These are phyloP conservation scores for Tenualosa thibaudeaui DNA, from an alignment of 2,797 vertebrate genomes.

Conservation along the genomic window DNA sequence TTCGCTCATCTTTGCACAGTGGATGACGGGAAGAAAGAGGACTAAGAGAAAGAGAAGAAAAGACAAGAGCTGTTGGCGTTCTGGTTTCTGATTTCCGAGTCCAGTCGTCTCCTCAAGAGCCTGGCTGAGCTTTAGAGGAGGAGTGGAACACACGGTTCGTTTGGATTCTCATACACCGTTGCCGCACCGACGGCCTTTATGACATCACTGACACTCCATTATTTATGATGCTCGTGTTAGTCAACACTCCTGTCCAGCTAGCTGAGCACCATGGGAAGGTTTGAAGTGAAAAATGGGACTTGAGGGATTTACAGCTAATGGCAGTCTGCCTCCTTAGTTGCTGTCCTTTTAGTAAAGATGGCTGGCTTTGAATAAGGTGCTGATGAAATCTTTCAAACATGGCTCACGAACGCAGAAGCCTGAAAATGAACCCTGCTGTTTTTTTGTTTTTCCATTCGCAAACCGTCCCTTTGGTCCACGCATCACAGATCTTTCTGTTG, in stretches of 20 bases:
- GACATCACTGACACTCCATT: neutral
- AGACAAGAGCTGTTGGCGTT: neutral
- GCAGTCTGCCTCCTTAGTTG: neutral
- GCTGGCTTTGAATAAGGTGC: neutral
- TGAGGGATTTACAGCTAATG: neutral
- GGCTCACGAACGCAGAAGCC: neutral
- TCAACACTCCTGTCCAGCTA: neutral
- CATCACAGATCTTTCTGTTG: neutral
- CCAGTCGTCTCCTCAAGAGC: neutral
- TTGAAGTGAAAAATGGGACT: neutral
- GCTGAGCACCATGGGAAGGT: neutral
- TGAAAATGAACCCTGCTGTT: neutral
- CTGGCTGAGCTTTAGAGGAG: neutral
- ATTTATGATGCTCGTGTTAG: neutral
- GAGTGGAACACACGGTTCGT: neutral
- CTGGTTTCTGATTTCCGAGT: neutral
- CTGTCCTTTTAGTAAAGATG: neutral
- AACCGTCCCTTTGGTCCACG: neutral
- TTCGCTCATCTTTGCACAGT: neutral
- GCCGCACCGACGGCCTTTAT: neutral
- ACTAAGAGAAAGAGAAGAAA: too few relatives aligned
- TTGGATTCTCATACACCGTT: neutral
- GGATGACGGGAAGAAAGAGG: neutral
- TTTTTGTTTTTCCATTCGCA: neutral
- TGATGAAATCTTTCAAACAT: neutral